Percentiles rank a stretch among this genome's conserved stretches.
Conservation (phyloP, 92 coral and sea anemone genomes). For the Metridium senile region DNA sequence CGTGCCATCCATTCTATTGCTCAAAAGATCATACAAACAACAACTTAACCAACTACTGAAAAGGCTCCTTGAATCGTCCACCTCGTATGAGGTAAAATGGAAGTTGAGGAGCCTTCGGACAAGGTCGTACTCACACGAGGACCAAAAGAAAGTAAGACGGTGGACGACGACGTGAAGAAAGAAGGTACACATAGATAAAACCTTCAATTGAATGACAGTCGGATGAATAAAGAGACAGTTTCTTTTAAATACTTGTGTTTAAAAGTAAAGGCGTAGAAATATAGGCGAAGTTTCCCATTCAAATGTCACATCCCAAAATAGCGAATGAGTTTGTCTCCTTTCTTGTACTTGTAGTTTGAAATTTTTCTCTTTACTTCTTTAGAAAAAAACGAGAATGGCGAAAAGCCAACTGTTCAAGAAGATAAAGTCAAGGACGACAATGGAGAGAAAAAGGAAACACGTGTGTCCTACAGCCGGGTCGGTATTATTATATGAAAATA, state of each 20-base stretch:
- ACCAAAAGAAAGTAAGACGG: slow-evolving; percentile 13
- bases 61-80: slow-evolving; percentile 50
- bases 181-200: slow-evolving; percentile 16
- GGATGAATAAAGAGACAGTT: background rate
- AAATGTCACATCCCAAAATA: slow-evolving; percentile 45
- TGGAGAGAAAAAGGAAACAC: slow-evolving; percentile 40
- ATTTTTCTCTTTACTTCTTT: background rate
- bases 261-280: background rate
- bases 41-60: slow-evolving; percentile 7
- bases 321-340: slow-evolving; percentile 24
- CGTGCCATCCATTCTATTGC: slow-evolving; percentile 11
- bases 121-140: slow-evolving; percentile 35
- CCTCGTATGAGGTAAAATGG: slow-evolving; percentile 52
- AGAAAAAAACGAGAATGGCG: slow-evolving; percentile 19
- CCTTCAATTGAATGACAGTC: background rate
- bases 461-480: slow-evolving; percentile 63
- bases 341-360: background rate
- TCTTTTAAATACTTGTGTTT: background rate
- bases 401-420: slow-evolving; percentile 16
- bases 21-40: slow-evolving; percentile 12
- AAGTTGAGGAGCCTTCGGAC: slow-evolving; percentile 48
- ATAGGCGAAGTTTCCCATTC: slow-evolving; percentile 28
- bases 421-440: slow-evolving; percentile 28
- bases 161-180: slow-evolving; percentile 1
- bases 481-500: slow-evolving; percentile 3